Evolutionary conservation across 2,797 vertebrate species (phyloP).

Genomic region (Hafferia zeledoni): DNA sequence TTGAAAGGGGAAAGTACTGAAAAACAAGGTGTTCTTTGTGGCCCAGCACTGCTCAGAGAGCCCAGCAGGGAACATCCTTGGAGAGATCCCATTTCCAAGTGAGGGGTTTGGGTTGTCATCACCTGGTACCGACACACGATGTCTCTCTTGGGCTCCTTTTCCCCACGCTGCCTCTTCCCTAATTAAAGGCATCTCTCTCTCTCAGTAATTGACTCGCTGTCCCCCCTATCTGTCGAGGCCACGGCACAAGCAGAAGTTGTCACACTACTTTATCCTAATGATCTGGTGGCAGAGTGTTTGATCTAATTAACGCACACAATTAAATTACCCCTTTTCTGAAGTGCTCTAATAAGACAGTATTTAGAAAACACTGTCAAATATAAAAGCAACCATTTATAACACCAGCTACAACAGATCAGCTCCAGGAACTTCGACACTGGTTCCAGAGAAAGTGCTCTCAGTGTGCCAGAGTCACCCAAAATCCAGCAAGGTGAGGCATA

Average conservation of each 20-base stretch:
- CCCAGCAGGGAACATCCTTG: not conserved
- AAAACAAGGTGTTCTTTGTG: not conserved
- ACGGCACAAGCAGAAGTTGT: not conserved
- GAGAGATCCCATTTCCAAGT: not conserved
- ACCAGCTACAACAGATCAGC: not conserved
- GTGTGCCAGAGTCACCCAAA: not conserved
- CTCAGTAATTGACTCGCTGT: not conserved
- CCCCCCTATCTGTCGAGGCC: not conserved
- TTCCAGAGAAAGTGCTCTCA: not conserved
- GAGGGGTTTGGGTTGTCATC: slow-evolving; percentile 17
- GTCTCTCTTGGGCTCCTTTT: slow-evolving; percentile 68
- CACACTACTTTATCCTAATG: not conserved
- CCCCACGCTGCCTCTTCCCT: not conserved
- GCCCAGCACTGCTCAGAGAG: not conserved
- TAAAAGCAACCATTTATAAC: not conserved
- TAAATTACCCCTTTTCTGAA: not conserved
- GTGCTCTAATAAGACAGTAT: not conserved
- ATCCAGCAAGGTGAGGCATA: not conserved
- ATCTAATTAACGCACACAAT: slow-evolving; percentile 45
- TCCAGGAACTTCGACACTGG: not conserved
- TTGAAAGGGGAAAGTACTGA: not conserved
- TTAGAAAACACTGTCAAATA: slow-evolving; percentile 26
- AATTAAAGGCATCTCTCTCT: not conserved
- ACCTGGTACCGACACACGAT: slow-evolving; percentile 53
- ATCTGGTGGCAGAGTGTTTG: not conserved